phyloP scores from a whole-genome alignment of 1,140 invertebrate species.

The Micrasema longulum region DNA sequence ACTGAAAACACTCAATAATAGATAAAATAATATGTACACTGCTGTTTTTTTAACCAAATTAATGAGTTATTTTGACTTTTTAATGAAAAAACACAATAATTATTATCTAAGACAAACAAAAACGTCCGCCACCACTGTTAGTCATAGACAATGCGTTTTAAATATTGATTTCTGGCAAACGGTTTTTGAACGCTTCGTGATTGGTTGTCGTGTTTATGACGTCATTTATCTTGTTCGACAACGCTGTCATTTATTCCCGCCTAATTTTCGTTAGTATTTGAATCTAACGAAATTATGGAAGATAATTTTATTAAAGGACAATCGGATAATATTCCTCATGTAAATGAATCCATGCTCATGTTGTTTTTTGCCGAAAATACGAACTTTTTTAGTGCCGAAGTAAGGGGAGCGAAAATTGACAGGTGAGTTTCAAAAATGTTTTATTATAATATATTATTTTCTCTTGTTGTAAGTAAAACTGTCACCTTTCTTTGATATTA shows the following conservation, averaged over 20 bases:
- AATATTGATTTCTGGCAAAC: neutral
- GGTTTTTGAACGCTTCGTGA: neutral
- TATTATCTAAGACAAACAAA: too few relatives aligned
- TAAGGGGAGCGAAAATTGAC: neutral
- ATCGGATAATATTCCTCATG: neutral
- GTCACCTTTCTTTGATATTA: slow-evolving; percentile 5
- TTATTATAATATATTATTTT: neutral
- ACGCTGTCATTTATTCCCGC: too few relatives aligned
- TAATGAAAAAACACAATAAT: too few relatives aligned
- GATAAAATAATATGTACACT: too few relatives aligned
- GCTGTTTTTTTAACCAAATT: too few relatives aligned
- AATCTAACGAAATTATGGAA: neutral
- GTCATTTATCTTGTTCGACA: neutral
- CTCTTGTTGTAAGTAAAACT: too few relatives aligned
- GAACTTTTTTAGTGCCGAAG: neutral
- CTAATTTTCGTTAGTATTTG: neutral
- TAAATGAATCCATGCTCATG: slow-evolving; percentile 2
- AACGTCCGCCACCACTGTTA: too few relatives aligned
- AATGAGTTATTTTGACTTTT: too few relatives aligned
- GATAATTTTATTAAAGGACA: neutral
- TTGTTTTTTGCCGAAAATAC: slow-evolving; percentile 2
- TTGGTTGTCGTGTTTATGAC: neutral
- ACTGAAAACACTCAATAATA: too few relatives aligned
- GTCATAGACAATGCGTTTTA: too few relatives aligned
- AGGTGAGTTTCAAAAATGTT: slow-evolving; percentile 5